Percentiles rank a stretch among this genome's conserved stretches.
These are phyloP conservation scores for Podiceps cristatus DNA, from an alignment of 2,113 vertebrate species.

Conservation along the genomic window DNA sequence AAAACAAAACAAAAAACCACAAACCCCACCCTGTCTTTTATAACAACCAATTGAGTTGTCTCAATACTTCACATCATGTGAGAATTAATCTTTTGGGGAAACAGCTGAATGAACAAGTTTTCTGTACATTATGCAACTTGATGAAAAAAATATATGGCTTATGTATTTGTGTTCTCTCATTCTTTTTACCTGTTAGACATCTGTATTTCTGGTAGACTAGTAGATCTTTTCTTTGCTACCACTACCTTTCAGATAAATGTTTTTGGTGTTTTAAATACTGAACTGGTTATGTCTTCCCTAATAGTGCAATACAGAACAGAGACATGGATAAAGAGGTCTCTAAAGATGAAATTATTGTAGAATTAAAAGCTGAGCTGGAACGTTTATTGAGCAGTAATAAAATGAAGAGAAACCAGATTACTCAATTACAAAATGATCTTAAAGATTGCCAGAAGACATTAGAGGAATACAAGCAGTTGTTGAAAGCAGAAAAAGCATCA, in stretches of 20 bases:
- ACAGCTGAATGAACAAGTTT: neutral
- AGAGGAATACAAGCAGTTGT: constrained; percentile 76
- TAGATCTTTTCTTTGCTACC: neutral
- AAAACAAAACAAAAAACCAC: too few species aligned
- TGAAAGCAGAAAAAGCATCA: constrained; percentile 72
- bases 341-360: constrained; percentile 82
- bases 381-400: constrained; percentile 87
- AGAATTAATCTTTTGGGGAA: neutral
- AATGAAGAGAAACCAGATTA: constrained; percentile 85
- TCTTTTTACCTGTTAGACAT: neutral
- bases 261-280: neutral
- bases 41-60: neutral
- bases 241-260: neutral
- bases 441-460: constrained; percentile 71
- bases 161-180: neutral
- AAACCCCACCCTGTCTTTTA: neutral
- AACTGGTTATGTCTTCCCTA: neutral
- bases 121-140: neutral
- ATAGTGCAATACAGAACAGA: constrained; percentile 62
- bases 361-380: constrained; percentile 87
- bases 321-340: constrained; percentile 75
- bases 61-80: neutral
- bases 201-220: neutral
- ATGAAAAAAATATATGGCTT: neutral
- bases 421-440: constrained; percentile 85